Conservation (phyloP, 2,888 invertebrate species). For the Amiota mariae region DNA sequence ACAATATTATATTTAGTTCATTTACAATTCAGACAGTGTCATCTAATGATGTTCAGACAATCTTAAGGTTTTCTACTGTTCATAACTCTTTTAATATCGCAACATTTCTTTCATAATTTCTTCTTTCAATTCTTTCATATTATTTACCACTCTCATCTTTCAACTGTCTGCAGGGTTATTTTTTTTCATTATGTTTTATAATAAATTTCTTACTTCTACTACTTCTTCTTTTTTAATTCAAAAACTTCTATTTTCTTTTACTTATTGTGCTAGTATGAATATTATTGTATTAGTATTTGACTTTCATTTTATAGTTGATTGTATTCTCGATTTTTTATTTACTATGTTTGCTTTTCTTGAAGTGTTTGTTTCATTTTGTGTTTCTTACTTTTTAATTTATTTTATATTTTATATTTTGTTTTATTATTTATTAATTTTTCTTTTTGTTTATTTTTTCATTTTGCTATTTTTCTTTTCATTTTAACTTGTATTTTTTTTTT, state of each 20-base stretch:
- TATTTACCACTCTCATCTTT: background rate
- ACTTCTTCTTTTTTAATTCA: slow-evolving; percentile 35
- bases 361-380: slow-evolving; percentile 16
- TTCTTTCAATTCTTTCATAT: background rate
- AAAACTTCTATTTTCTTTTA: slow-evolving; percentile 37
- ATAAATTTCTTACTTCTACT: slow-evolving; percentile 43
- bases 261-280: slow-evolving; percentile 44
- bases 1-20: background rate
- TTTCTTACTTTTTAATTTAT: slow-evolving; percentile 3
- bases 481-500: slow-evolving; percentile 30
- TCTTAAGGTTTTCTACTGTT: slow-evolving; percentile 49
- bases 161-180: background rate
- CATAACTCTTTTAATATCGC: background rate
- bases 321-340: slow-evolving; percentile 40
- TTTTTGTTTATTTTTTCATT: background rate
- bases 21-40: background rate
- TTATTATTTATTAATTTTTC: background rate
- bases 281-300: slow-evolving; percentile 49
- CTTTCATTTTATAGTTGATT: slow-evolving; percentile 32
- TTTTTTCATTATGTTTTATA: slow-evolving; percentile 51
- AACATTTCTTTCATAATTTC: background rate
- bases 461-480: slow-evolving; percentile 25
- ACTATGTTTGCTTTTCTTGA: slow-evolving; percentile 56
- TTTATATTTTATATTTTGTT: background rate
- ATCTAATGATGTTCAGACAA: slow-evolving; percentile 60